These are phyloP conservation scores for Seriola aureovittata DNA, from an alignment of 2,113 vertebrate genomes.

Conservation along the genomic window DNA sequence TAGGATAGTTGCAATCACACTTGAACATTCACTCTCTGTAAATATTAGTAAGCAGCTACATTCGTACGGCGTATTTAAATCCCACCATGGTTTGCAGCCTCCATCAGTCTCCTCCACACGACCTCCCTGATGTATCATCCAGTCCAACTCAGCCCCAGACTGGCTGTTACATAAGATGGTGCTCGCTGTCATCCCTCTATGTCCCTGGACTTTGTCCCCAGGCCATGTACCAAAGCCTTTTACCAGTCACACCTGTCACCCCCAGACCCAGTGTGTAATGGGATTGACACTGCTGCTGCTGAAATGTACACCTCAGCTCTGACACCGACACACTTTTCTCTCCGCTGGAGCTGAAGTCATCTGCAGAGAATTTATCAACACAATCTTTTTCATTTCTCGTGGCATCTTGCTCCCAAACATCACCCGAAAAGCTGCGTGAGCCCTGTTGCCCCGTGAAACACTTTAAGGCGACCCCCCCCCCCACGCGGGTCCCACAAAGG, in stretches of 20 bases:
- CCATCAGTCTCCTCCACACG: neutral
- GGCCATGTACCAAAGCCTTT: conserved; percentile 20
- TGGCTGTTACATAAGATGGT: conserved; percentile 37
- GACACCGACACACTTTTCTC: conserved; percentile 13
- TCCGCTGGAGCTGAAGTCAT: neutral
- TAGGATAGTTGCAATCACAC: neutral
- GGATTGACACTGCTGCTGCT: conserved; percentile 69
- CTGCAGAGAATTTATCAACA: neutral
- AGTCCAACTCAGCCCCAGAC: conserved; percentile 11
- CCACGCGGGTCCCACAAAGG: neutral
- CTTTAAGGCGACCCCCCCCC: neutral
- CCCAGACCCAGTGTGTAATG: conserved; percentile 52
- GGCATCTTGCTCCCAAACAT: neutral
- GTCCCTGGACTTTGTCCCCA: conserved; percentile 6
- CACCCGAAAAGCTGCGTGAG: conserved; percentile 7
- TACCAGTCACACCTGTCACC: conserved; percentile 65
- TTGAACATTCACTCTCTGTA: neutral
- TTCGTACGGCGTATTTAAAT: neutral
- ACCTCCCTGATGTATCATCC: conserved; percentile 27
- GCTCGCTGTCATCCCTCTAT: conserved; percentile 4
- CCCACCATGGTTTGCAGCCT: neutral
- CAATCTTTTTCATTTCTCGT: neutral
- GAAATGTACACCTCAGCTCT: conserved; percentile 73
- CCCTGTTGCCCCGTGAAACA: neutral
- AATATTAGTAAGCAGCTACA: neutral